These are phyloP conservation scores for Chrysina gloriosa DNA, from an alignment of 2,888 invertebrate species.

Conservation along the genomic window DNA sequence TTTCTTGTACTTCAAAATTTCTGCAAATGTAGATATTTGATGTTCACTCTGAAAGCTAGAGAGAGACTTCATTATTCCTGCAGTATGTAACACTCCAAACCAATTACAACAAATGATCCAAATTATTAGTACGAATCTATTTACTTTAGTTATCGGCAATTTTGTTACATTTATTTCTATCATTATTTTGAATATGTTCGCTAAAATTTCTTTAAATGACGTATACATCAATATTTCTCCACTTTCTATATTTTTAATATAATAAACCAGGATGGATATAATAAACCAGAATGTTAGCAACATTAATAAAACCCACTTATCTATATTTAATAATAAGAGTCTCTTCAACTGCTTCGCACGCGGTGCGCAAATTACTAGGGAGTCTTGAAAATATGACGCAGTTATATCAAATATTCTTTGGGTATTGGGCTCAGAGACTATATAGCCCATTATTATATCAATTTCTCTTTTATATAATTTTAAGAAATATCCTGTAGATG, in stretches of 20 bases:
- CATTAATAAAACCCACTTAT: constrained; percentile 45
- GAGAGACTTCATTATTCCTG: constrained; percentile 54
- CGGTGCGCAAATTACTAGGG: constrained; percentile 59
- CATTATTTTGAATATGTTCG: constrained; percentile 45
- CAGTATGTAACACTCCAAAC: constrained; percentile 53
- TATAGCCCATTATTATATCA: constrained; percentile 58
- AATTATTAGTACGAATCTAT: constrained; percentile 51
- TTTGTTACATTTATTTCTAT: constrained; percentile 50
- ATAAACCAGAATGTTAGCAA: constrained; percentile 40
- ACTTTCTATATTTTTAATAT: constrained; percentile 6
- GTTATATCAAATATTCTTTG: constrained; percentile 56
- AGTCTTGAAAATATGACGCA: constrained; percentile 57
- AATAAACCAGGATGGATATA: constrained; percentile 21
- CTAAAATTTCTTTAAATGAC: not conserved
- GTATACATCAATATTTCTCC: constrained; percentile 20
- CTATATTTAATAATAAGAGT: no score
- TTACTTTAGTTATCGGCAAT: constrained; percentile 50
- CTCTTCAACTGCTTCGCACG: constrained; percentile 52
- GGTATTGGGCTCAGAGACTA: constrained; percentile 54
- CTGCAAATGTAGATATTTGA: constrained; percentile 52
- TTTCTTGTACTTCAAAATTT: constrained; percentile 53
- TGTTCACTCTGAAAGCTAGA: constrained; percentile 52
- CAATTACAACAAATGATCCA: constrained; percentile 53
- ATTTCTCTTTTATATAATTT: constrained; percentile 52
- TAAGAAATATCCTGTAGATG: constrained; percentile 53